phyloP scores from a whole-genome alignment of 2,888 invertebrate species.

The Limnephilus auricula region DNA sequence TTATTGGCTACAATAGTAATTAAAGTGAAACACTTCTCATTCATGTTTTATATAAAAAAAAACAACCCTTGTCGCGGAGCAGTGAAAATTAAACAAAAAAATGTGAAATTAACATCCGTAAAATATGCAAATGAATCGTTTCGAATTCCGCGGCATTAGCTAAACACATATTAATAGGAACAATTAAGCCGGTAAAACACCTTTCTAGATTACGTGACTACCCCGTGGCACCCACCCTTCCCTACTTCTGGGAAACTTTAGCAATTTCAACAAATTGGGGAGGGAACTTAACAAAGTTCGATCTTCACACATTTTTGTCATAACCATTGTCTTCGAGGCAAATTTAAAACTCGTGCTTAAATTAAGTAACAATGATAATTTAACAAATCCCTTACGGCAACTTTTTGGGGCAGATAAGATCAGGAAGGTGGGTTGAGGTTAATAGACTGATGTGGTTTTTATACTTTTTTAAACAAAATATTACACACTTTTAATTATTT shows the following conservation, averaged over 20 bases:
- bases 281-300: constrained; percentile 45
- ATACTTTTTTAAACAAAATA: background rate
- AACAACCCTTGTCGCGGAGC: constrained; percentile 25
- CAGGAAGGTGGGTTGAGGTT: background rate
- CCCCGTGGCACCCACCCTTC: constrained; percentile 8
- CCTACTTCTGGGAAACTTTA: constrained; percentile 15
- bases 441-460: background rate
- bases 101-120: constrained; percentile 54
- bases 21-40: constrained; percentile 44
- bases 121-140: constrained; percentile 66
- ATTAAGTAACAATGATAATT: constrained; percentile 24
- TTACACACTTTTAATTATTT: background rate
- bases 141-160: constrained; percentile 65
- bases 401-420: background rate
- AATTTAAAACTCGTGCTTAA: constrained; percentile 26
- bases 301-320: constrained; percentile 52
- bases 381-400: background rate
- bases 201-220: constrained; percentile 65
- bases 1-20: constrained; percentile 20
- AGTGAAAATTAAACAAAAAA: constrained; percentile 58
- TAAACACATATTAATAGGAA: constrained; percentile 66
- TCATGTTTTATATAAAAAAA: constrained; percentile 33
- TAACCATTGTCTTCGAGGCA: constrained; percentile 43
- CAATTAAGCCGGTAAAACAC: constrained; percentile 66
- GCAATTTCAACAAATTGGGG: constrained; percentile 51